Evolutionary conservation across 2,797 vertebrate genomes (phyloP), one percentile per base, ranked within the genome.

Genomic region (Cryptoblepharus egeriae): DNA sequence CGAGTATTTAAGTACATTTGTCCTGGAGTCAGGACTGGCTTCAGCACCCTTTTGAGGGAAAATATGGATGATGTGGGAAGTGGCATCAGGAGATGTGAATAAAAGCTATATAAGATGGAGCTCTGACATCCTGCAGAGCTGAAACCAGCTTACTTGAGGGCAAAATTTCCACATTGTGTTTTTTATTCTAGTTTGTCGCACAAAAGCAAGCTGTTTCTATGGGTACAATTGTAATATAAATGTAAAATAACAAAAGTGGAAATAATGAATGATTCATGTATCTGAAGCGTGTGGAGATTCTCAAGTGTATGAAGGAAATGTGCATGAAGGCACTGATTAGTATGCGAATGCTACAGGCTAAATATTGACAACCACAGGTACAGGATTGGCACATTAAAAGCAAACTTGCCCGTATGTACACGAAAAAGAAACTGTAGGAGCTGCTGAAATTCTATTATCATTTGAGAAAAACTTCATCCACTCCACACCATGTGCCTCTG

Each of bases 221-320:
- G 74, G 42, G 76, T 64, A 83, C 67, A 77, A 30, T 65, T 72
- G 75, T 77, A 83, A 65, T 77, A 80, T 72, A 64, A 83, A 71
- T 77, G 60, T 70, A 71, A 82, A 70, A 72, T 64, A 77, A 83
- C 75, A 71, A 77, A 83, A 83, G 42, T 42, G 26, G 45, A 35
- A n/a, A 35, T 64, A 15, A 39, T 77, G 75, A 72, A 71, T 83
- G 28, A 83, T 77, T 77, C 75, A 77, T 71, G 12, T 57, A 16
- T 65, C 75, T 64, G 35, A 83, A 83, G 35, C 18, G 32, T 63
- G 60, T 49, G 7, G 9, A 72, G 58, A 57, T 83, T 77, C 26
- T 64, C 20, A 72, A 77, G 39, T 57, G 30, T 55, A 20, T 64
- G 60, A 71, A 72, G 69, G 63, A 72, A 72, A 60, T 49, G 58